Percentiles rank a stretch among this genome's conserved stretches.
These are phyloP conservation scores for Oncorhynchus clarkii DNA, from an alignment of 2,113 vertebrate species.

Conservation along the genomic window DNA sequence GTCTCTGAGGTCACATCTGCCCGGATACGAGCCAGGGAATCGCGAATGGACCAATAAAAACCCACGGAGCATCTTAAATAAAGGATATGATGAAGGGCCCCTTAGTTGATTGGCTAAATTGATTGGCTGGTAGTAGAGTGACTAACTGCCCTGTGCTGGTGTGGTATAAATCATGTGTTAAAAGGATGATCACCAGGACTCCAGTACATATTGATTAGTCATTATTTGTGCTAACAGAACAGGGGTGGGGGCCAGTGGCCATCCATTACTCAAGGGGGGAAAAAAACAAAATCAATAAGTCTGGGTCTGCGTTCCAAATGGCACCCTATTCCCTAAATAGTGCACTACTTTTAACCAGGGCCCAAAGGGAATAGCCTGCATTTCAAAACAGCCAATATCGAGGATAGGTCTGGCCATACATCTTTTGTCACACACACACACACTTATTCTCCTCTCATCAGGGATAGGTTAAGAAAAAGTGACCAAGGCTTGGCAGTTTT, in stretches of 20 bases:
- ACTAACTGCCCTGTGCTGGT: background rate
- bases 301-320: background rate
- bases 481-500: too few species aligned
- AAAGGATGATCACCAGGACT: constrained; percentile 58
- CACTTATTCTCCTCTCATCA: too few species aligned
- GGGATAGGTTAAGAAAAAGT: too few species aligned
- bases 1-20: background rate
- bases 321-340: background rate
- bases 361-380: too few species aligned
- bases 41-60: background rate
- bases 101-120: constrained; percentile 45
- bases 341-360: background rate
- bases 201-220: constrained; percentile 63
- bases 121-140: constrained; percentile 46
- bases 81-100: constrained; percentile 20
- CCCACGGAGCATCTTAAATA: constrained; percentile 3
- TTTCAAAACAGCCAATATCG: too few species aligned
- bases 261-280: constrained; percentile 34
- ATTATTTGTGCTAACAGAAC: constrained; percentile 62
- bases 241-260: constrained; percentile 8
- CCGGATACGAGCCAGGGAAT: background rate
- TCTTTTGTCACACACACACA: too few species aligned
- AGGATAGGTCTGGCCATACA: too few species aligned
- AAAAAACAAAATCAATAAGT: constrained; percentile 45
- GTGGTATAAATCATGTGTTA: constrained; percentile 66